These are phyloP conservation scores for Pachyrhynchus sulphureomaculatus DNA, from an alignment of 1,140 invertebrate genomes.

Conservation along the genomic window DNA sequence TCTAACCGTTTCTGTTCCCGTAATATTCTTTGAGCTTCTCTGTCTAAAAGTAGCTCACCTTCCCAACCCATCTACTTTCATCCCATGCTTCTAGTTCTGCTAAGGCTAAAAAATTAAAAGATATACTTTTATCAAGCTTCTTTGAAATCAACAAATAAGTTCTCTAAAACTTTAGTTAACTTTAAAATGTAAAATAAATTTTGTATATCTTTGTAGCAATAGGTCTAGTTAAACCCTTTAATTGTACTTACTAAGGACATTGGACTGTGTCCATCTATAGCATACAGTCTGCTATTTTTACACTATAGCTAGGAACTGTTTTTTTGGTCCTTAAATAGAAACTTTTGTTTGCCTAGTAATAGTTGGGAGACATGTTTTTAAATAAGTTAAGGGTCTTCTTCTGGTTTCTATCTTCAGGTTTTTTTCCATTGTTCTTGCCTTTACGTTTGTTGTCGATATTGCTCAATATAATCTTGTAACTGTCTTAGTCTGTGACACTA, in stretches of 20 bases:
- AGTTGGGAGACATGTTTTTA: slow-evolving; percentile 58
- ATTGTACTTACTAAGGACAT: slow-evolving; percentile 21
- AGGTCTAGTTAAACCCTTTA: not conserved
- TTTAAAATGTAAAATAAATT: no score
- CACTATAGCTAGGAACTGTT: slow-evolving; percentile 26
- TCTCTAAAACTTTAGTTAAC: no score
- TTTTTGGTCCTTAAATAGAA: slow-evolving; percentile 50
- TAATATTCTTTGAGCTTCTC: slow-evolving; percentile 51
- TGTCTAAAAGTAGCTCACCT: slow-evolving; percentile 52
- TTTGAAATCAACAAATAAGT: no score
- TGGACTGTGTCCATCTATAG: slow-evolving; percentile 18
- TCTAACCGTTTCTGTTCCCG: slow-evolving; percentile 54
- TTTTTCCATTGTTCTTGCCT: slow-evolving; percentile 20
- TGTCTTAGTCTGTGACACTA: slow-evolving; percentile 50
- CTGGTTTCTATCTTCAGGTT: slow-evolving; percentile 37
- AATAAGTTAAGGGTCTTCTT: slow-evolving; percentile 55
- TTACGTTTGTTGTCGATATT: slow-evolving; percentile 54
- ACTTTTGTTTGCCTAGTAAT: slow-evolving; percentile 57
- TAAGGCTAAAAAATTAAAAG: slow-evolving; percentile 23
- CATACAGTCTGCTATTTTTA: slow-evolving; percentile 46
- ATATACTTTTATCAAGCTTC: not conserved
- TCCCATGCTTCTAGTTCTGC: slow-evolving; percentile 53
- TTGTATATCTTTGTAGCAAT: no score
- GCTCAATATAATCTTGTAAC: slow-evolving; percentile 58
- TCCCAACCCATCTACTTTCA: slow-evolving; percentile 57